Base-by-base conservation (phyloP, 2,888 invertebrate genomes). In the Arge pagana region DNA sequence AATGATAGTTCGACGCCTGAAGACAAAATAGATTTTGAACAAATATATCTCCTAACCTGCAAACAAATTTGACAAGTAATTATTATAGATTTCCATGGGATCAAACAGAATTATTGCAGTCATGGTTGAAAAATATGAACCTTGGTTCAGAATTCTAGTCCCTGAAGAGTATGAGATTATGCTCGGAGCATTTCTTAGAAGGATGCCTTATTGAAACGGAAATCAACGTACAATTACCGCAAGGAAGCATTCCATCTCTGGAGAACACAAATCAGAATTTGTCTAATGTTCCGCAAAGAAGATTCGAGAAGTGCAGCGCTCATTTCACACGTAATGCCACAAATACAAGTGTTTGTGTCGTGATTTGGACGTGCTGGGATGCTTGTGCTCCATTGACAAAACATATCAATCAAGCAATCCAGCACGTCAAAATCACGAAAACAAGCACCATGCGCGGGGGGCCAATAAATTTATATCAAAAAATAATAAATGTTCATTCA, bases 211-310 rank as follows among this genome's bases (percentile, higher is more conserved):
- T 5, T 13, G 18, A 41, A 41, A 26, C 28, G 5, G 40, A 26
- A 24, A 26, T 24, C 13, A 23, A 40, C 10, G 40, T 40, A 15
- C 11, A 40, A 23, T 24, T 40, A 24, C 2, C 8, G 8, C 3
- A 40, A 13, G 26, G 40, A 40, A 40, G 40, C 26, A 40, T 40
- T 40, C 40, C 40, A 24, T 6, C 40, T 40, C 24, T 24, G 26
- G 26, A 24, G 26, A 4, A 15, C 26, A 40, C 15, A 40, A 40
- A 40, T 40, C 15, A 15, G 26, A 11, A 40, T 40, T 24, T 40
- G 40, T 15, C 24, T 26, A 40, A 15, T 13, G 26, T 40, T 40
- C 40, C 15, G 8, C 26, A 15, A 26, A 15, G 26, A 40, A 26
- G n/a, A 13, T n/a, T 13, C 40, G 10, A 5, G 40, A 16, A 40